A percentile compares a stretch with the other conserved stretches of the same genome.
Evolutionary conservation across 1,140 invertebrate genomes (phyloP).

Genomic region (Ips typographus): DNA sequence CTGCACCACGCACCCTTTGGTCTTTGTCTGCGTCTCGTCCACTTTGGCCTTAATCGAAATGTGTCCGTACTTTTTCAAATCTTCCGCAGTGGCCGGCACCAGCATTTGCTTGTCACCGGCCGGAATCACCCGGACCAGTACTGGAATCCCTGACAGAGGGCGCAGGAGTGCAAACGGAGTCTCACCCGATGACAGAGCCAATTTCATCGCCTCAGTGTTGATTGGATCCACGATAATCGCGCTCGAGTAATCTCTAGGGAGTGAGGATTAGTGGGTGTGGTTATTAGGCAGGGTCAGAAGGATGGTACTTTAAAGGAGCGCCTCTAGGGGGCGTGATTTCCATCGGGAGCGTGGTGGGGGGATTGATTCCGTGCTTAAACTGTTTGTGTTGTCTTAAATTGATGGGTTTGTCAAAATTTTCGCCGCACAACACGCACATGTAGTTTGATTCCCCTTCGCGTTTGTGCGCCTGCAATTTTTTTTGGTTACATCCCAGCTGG

Average conservation of each 20-base stretch:
- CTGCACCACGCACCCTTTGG: constrained; percentile 44
- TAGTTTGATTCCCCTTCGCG: constrained; percentile 59
- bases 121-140: constrained; percentile 62
- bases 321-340: not conserved
- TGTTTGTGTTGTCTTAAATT: constrained; percentile 61
- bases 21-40: constrained; percentile 2
- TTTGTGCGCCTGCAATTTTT: constrained; percentile 50
- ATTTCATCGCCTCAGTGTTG: constrained; percentile 61
- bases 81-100: constrained; percentile 49
- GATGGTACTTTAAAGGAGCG: no score
- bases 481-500: no score
- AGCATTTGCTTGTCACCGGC: constrained; percentile 57
- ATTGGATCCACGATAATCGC: constrained; percentile 59
- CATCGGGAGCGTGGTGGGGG: not conserved
- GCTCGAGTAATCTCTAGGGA: constrained; percentile 42
- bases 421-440: constrained; percentile 58
- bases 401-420: constrained; percentile 59
- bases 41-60: constrained; percentile 44
- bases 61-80: constrained; percentile 48
- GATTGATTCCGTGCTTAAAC: constrained; percentile 55
- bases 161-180: constrained; percentile 62
- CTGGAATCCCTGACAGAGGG: constrained; percentile 59
- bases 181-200: constrained; percentile 53
- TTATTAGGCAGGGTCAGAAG: not conserved
- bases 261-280: not conserved